These are phyloP conservation scores for Drosophila testacea DNA, from an alignment of 2,888 invertebrate species.

Conservation along the genomic window DNA sequence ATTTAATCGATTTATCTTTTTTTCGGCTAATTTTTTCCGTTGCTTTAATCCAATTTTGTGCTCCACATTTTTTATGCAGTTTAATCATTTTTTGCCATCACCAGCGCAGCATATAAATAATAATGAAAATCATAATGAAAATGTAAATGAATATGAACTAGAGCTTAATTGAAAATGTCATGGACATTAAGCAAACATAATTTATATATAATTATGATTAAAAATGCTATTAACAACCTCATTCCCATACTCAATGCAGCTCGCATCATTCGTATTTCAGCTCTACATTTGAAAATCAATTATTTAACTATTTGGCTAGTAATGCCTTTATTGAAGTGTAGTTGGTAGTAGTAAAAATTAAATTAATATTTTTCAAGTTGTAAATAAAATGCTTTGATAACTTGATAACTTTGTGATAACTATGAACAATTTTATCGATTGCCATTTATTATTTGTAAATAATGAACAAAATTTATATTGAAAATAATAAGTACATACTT, in stretches of 20 bases:
- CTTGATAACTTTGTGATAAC: no score
- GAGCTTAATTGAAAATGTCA: constrained; percentile 38
- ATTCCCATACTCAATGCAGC: constrained; percentile 7
- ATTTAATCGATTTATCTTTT: constrained; percentile 36
- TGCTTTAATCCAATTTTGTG: constrained; percentile 36
- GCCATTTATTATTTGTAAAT: not conserved
- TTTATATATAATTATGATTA: constrained; percentile 26
- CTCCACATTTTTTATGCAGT: constrained; percentile 1
- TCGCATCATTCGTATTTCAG: not conserved
- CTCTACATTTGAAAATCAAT: not conserved
- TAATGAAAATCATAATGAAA: constrained; percentile 30
- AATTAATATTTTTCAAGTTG: not conserved
- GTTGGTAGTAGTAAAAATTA: not conserved
- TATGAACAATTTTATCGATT: no score
- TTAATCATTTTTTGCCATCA: constrained; percentile 5
- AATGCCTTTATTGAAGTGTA: not conserved
- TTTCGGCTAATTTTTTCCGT: constrained; percentile 45
- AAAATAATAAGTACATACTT: no score
- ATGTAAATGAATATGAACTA: constrained; percentile 20
- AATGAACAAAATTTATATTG: no score
- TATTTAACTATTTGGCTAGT: not conserved
- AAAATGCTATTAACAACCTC: constrained; percentile 26
- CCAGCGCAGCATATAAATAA: constrained; percentile 26
- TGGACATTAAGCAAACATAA: constrained; percentile 26
- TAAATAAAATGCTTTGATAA: no score